Evolutionary conservation across 2,797 vertebrate genomes (phyloP).

Genomic region (Apodemus agrarius): DNA sequence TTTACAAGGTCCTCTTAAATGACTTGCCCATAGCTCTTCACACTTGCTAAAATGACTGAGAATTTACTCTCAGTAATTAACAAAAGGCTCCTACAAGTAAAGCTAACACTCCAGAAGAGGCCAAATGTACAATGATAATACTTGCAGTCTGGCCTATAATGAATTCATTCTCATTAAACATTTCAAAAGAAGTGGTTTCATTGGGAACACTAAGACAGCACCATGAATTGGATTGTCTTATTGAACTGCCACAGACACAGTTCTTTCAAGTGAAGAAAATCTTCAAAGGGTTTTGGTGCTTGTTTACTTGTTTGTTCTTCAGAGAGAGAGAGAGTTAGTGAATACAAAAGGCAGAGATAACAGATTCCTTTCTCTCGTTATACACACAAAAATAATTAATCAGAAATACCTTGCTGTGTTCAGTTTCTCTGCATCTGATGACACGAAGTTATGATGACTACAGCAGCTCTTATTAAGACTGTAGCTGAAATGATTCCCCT

Average conservation of each 20-base stretch:
- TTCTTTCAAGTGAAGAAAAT: conserved; percentile 59
- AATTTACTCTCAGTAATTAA: conserved; percentile 12
- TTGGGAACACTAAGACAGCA: conserved; percentile 24
- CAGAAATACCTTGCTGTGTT: conserved; percentile 56
- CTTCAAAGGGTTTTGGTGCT: conserved; percentile 55
- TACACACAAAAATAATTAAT: conserved; percentile 11
- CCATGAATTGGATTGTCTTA: conserved; percentile 24
- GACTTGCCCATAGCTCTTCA: not conserved
- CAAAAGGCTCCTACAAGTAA: conserved; percentile 37
- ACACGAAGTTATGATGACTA: conserved; percentile 25
- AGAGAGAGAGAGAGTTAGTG: conserved; percentile 57
- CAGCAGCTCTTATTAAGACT: conserved; percentile 45
- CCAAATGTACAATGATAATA: conserved; percentile 25
- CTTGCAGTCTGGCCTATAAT: conserved; percentile 14
- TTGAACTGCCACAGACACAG: conserved; percentile 48
- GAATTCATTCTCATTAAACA: conserved; percentile 39
- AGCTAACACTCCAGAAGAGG: not conserved
- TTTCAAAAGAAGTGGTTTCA: conserved; percentile 52
- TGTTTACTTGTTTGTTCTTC: conserved; percentile 69
- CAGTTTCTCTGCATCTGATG: conserved; percentile 53
- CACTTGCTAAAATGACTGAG: conserved; percentile 33
- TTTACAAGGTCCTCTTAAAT: conserved; percentile 32
- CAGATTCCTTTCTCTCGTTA: conserved; percentile 44
- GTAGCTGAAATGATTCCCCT: conserved; percentile 27
- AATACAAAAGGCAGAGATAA: conserved; percentile 51